Evolutionary conservation across 2,797 vertebrate species (phyloP).

Genomic region (Mallotus villosus): DNA sequence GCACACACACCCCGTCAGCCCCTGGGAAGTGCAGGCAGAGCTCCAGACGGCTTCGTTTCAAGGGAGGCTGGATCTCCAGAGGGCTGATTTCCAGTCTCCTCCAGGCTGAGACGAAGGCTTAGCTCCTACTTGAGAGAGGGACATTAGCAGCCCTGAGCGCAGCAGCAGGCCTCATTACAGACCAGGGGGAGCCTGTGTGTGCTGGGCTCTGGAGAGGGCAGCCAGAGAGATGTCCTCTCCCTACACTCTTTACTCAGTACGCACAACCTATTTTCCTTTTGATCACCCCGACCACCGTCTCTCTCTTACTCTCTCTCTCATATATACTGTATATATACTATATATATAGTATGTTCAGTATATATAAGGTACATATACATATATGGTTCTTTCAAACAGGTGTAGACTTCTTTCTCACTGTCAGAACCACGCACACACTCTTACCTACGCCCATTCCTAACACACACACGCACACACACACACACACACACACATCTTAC

Average conservation of each 20-base stretch:
- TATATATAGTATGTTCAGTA: not conserved
- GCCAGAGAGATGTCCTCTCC: too few species aligned
- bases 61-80: not conserved
- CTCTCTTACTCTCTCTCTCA: not conserved
- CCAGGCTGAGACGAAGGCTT: constrained; percentile 41
- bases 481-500: not conserved
- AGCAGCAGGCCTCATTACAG: constrained; percentile 30
- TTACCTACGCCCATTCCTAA: not conserved
- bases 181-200: too few species aligned
- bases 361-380: not conserved
- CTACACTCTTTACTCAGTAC: too few species aligned
- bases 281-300: constrained; percentile 8
- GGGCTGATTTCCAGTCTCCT: constrained; percentile 37
- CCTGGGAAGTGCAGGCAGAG: constrained; percentile 10
- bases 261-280: not conserved
- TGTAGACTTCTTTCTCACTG: not conserved
- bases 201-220: too few species aligned
- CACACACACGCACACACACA: not conserved
- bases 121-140: constrained; percentile 49
- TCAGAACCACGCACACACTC: not conserved
- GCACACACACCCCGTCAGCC: not conserved
- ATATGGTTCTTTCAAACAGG: not conserved
- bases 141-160: constrained; percentile 43
- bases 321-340: constrained; percentile 1
- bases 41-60: not conserved